Evolutionary conservation across 2,113 vertebrate species (phyloP), one percentile per base, ranked within the genome.

Genomic region (Amphiprion ocellaris): DNA sequence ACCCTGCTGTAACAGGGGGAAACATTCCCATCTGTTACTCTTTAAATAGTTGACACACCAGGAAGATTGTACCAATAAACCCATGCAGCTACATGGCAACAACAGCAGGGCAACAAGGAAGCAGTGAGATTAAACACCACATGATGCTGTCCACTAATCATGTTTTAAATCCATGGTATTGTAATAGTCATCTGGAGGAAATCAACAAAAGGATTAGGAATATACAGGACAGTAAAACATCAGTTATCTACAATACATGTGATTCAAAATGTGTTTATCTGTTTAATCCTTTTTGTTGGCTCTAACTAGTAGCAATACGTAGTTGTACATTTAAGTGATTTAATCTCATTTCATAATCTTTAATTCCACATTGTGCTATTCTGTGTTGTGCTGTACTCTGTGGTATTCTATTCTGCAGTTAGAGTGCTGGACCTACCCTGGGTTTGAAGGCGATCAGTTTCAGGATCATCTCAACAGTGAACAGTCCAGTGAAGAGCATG

Each of bases 401-500:
- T 24, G 11, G 41, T 37, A 14, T 19, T 65, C 37, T 55, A 19
- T 10, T 33, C 21, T 28, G 21, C 17, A 47, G 59, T 26, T 24
- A n/a, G 11, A 68, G 60, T 41, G 9, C 30, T 49, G 50, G 41
- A 87, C 87, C 47, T 98, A 99, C 98, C 97, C 98, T 97, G 89
- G 98, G 98, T 90, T 99, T 99, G 95, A 99, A 99, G 93, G 98
- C 98, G n/a, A 99, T 98, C 82, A 99, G 93, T 74, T 99, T 99
- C 82, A 99, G 95, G 90, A 99, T 96, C 98, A 99, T 99, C 94
- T 99, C 98, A 76, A 99, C 97, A 0, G 98, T 99, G 95, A 99
- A 99, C 87, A 99, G 97, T 49, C 98, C 98, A 0, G 98, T 99
- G 96, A 99, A 99, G 77, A 99, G 96, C 98, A 99, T 99, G 95